These are phyloP conservation scores for Nesometra sesokonis DNA, from an alignment of 35 echinoderm and acorn worm genomes.

Conservation along the genomic window DNA sequence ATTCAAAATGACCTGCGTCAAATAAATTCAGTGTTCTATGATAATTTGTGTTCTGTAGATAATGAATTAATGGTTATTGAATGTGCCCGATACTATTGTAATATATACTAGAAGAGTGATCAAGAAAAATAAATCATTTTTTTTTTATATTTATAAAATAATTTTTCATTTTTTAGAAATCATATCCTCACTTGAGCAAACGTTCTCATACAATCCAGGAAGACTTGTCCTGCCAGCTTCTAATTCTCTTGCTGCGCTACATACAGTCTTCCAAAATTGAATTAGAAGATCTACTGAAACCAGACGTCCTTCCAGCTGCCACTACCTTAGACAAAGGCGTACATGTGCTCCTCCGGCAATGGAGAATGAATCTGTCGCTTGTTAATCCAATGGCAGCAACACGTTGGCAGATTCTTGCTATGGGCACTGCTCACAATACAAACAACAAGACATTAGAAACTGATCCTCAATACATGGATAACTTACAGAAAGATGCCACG, in stretches of 20 bases:
- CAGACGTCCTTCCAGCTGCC: slow-evolving; percentile 49
- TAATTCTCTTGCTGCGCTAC: slow-evolving; percentile 62
- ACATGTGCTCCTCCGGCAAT: slow-evolving; percentile 66
- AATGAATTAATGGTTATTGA: too few species aligned
- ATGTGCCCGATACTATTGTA: too few species aligned
- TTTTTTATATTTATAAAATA: not conserved
- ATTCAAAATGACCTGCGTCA: too few species aligned
- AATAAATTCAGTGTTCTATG: too few species aligned
- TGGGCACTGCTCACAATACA: not conserved
- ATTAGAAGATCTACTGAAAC: slow-evolving; percentile 50
- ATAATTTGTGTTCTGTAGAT: too few species aligned
- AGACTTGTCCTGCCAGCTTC: slow-evolving; percentile 86
- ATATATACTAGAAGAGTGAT: too few species aligned
- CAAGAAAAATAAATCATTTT: too few species aligned
- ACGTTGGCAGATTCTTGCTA: not conserved
- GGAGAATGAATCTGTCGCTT: slow-evolving; percentile 81
- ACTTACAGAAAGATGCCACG: not conserved
- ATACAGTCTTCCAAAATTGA: slow-evolving; percentile 37
- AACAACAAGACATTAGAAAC: not conserved
- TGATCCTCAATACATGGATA: not conserved
- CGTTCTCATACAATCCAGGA: slow-evolving; percentile 46
- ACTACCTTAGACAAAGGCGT: slow-evolving; percentile 63
- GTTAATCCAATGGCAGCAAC: not conserved
- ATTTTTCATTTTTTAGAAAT: slow-evolving; percentile 20
- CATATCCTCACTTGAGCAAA: slow-evolving; percentile 35